phyloP scores from a whole-genome alignment of 2,888 invertebrate genomes.

The Megaustenia siamemsis region DNA sequence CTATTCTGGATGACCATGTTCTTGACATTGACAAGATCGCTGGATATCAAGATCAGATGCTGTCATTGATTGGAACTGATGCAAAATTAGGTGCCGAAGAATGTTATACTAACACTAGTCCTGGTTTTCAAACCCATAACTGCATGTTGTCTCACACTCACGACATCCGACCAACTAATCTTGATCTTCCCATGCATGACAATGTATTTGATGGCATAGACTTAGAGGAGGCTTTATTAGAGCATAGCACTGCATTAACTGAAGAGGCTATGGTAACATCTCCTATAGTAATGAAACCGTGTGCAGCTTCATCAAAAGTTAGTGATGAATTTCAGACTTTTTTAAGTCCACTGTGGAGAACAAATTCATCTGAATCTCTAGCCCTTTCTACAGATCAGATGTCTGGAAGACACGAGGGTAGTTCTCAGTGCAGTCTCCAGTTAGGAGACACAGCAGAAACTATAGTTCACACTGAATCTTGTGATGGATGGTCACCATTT shows the following conservation, averaged over 20 bases:
- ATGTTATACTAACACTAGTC: conserved; percentile 23
- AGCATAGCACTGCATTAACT: not conserved
- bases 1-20: conserved; percentile 9
- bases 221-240: not conserved
- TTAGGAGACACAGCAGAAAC: conserved; percentile 29
- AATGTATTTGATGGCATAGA: not conserved
- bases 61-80: conserved; percentile 18
- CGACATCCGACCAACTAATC: conserved; percentile 33
- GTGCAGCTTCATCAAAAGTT: not conserved
- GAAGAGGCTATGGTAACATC: not conserved
- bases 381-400: conserved; percentile 28
- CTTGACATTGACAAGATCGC: not conserved
- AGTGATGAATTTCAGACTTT: not conserved
- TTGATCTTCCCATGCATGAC: conserved; percentile 26
- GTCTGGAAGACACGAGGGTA: conserved; percentile 5
- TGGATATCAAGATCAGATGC: not conserved
- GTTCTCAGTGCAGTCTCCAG: conserved; percentile 30
- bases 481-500: not conserved
- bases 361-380: conserved; percentile 29
- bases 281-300: not conserved
- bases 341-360: not conserved
- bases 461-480: not conserved
- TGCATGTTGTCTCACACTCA: conserved; percentile 40
- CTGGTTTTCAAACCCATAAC: conserved; percentile 40
- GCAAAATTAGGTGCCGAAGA: conserved; percentile 1